Conservation (phyloP, 2,113 vertebrate species). For the Propithecus coquereli region DNA sequence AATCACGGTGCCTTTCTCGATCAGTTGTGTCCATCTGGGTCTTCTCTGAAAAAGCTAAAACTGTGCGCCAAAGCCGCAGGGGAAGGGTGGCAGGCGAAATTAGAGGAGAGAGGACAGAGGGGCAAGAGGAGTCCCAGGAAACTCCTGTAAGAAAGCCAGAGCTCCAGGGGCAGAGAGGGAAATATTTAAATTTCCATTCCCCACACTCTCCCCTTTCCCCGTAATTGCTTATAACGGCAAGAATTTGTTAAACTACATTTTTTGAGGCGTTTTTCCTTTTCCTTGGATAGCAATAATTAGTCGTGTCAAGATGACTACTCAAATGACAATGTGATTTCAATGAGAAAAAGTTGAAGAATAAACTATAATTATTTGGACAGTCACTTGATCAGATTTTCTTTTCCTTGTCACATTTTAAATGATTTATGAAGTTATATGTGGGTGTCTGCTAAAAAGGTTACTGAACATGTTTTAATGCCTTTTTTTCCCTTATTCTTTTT, state of each 20-base stretch:
- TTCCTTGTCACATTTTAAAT: constrained; percentile 57
- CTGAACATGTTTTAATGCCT: constrained; percentile 16
- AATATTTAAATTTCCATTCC: background rate
- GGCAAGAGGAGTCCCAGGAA: fast-evolving
- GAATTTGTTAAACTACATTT: constrained; percentile 28
- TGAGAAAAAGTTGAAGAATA: constrained; percentile 59
- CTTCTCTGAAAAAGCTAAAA: background rate
- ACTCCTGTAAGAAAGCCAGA: fast-evolving
- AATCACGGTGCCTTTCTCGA: background rate
- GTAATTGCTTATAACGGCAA: background rate
- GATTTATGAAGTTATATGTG: constrained; percentile 62
- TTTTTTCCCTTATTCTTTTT: constrained; percentile 2
- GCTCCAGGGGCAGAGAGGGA: fast-evolving
- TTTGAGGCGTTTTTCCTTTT: background rate
- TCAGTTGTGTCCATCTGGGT: fast-evolving
- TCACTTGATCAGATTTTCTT: constrained; percentile 58
- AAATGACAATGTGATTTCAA: constrained; percentile 57
- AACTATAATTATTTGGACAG: constrained; percentile 70
- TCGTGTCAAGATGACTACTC: constrained; percentile 53
- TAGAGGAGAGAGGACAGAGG: background rate
- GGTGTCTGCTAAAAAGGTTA: constrained; percentile 63
- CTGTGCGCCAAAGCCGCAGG: background rate
- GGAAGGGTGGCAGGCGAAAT: background rate
- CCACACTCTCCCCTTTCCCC: background rate
- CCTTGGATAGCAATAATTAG: constrained; percentile 58